Conservation (phyloP, 2,888 invertebrate species). For the Mythimna lalbum region DNA sequence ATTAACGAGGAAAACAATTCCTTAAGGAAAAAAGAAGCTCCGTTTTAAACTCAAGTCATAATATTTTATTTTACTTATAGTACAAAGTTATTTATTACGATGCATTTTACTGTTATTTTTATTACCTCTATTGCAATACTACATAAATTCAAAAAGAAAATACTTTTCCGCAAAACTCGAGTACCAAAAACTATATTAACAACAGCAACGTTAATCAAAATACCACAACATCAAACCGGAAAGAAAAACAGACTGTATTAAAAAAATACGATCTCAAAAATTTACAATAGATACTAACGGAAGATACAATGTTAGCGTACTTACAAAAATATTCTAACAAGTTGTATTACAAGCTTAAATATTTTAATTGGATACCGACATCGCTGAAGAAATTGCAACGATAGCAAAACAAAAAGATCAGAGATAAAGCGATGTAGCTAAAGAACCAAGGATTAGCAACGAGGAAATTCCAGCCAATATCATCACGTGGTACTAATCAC, state of each 20-base stretch:
- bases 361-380: slow-evolving; percentile 52
- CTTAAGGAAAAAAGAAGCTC: no score
- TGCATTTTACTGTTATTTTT: background rate
- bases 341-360: slow-evolving; percentile 44
- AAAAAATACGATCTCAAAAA: slow-evolving; percentile 5
- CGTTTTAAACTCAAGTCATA: background rate
- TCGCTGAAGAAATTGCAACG: slow-evolving; percentile 34
- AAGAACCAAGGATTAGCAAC: slow-evolving; percentile 43
- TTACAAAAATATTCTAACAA: slow-evolving; percentile 23
- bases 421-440: slow-evolving; percentile 33
- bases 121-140: background rate
- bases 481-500: slow-evolving; percentile 57
- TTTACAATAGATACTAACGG: background rate
- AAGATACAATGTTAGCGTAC: slow-evolving; percentile 6
- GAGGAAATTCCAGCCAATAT: slow-evolving; percentile 60
- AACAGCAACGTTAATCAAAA: slow-evolving; percentile 9
- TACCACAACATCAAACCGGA: slow-evolving; percentile 1
- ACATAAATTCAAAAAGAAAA: background rate
- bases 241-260: background rate
- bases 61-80: background rate
- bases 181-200: background rate
- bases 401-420: slow-evolving; percentile 40
- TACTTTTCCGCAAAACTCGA: background rate
- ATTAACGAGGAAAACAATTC: no score
- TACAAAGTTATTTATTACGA: background rate